Conservation (phyloP, 2,888 invertebrate species). For the Argyresthia goedartella region DNA sequence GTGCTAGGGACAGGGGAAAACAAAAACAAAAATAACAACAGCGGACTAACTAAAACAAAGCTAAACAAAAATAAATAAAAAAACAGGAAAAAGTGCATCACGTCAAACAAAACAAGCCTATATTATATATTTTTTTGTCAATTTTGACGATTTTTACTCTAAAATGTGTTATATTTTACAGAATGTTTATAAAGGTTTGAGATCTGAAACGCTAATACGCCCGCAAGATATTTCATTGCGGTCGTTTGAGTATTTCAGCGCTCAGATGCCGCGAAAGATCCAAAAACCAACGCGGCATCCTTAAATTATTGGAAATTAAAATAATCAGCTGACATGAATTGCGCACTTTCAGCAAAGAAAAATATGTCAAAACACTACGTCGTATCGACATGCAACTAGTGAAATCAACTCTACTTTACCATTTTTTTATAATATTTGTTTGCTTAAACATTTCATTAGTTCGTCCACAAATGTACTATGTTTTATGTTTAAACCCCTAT, state of each 20-base stretch:
- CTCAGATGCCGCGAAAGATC: conserved; percentile 19
- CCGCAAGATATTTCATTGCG: conserved; percentile 16
- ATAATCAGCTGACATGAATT: conserved; percentile 69
- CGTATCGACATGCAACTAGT: conserved; percentile 70
- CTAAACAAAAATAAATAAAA: too few species aligned
- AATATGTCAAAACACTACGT: conserved; percentile 73
- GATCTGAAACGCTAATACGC: conserved; percentile 53
- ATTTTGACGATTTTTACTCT: conserved; percentile 37
- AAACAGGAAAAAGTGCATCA: conserved; percentile 61
- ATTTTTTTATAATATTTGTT: conserved; percentile 36
- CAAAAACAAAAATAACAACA: conserved; percentile 30
- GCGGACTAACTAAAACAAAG: conserved; percentile 60
- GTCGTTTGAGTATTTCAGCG: conserved; percentile 53
- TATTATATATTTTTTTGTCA: conserved; percentile 37
- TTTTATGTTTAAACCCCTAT: conserved; percentile 59
- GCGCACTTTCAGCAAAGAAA: conserved; percentile 73
- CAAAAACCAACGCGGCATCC: neutral
- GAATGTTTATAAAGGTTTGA: conserved; percentile 34
- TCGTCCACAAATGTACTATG: conserved; percentile 64
- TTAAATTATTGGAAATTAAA: conserved; percentile 41
- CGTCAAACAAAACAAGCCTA: conserved; percentile 55
- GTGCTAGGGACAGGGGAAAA: conserved; percentile 46
- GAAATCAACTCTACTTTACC: conserved; percentile 72
- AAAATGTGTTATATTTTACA: conserved; percentile 61
- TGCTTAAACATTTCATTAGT: conserved; percentile 28